Conservation (phyloP, 2,888 invertebrate species). For the Anoplius nigerrimus region DNA sequence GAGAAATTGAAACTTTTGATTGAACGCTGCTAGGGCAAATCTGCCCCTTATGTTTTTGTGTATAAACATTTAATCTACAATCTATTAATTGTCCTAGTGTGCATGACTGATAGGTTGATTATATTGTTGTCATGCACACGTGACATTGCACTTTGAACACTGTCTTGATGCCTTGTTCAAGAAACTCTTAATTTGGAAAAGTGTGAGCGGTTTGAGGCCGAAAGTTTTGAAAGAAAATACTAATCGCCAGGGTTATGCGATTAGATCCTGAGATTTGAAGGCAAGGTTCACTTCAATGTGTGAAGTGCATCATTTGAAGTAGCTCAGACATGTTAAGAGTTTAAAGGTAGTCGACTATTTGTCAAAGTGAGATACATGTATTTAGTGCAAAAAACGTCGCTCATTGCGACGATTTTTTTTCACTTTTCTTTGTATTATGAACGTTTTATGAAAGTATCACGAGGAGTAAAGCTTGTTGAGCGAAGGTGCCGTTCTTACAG, state of each 20-base stretch:
- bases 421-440: not conserved
- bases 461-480: not conserved
- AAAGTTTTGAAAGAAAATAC: not conserved
- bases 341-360: too few relatives aligned
- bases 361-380: not conserved
- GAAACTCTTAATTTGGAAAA: not conserved
- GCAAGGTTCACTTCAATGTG: not conserved
- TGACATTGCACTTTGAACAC: too few relatives aligned
- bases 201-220: not conserved
- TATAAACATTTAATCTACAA: too few relatives aligned
- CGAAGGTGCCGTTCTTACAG: too few relatives aligned
- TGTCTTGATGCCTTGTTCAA: too few relatives aligned
- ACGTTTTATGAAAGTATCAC: constrained; percentile 1
- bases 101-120: too few relatives aligned
- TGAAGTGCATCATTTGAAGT: not conserved
- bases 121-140: too few relatives aligned
- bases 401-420: not conserved
- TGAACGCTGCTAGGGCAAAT: not conserved
- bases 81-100: too few relatives aligned
- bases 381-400: not conserved
- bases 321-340: not conserved
- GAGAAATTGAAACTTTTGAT: constrained; percentile 15
- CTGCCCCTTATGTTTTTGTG: too few relatives aligned
- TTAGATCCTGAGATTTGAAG: constrained; percentile 6
- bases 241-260: too few relatives aligned